A percentile compares a stretch with the other conserved stretches of the same genome.
These are phyloP conservation scores for Platyrinchus mystaceus DNA, from an alignment of 2,797 vertebrate species.

Conservation along the genomic window DNA sequence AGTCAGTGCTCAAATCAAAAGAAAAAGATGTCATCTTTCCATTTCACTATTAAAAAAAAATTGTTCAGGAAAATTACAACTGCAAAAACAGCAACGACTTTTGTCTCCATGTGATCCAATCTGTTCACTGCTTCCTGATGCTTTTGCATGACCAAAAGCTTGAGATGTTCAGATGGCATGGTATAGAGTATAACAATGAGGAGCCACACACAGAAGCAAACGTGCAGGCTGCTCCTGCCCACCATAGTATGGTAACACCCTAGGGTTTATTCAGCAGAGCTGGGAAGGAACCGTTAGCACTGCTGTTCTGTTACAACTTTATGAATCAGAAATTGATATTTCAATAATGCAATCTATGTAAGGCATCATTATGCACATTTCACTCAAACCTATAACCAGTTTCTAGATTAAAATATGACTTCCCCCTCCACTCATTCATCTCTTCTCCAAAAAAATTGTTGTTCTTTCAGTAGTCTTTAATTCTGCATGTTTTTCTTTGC, in stretches of 20 bases:
- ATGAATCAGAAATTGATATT: background rate
- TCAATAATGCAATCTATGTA: background rate
- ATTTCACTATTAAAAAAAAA: background rate
- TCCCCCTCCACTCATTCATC: background rate
- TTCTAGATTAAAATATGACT: background rate
- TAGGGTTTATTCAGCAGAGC: background rate
- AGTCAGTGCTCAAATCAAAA: background rate
- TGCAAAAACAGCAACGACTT: background rate
- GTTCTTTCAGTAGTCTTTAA: background rate
- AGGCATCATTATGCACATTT: background rate
- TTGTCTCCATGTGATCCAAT: background rate
- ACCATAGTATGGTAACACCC: background rate
- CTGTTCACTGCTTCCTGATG: background rate
- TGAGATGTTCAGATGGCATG: background rate
- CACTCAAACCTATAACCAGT: background rate
- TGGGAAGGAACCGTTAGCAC: background rate
- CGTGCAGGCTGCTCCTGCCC: background rate
- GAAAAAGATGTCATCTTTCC: background rate
- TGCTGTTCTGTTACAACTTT: background rate
- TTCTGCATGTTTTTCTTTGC: background rate
- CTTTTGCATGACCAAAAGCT: background rate
- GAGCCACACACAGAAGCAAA: background rate
- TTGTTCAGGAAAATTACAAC: background rate
- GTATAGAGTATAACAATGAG: background rate
- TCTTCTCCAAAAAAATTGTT: background rate